Percentiles rank a stretch among this genome's conserved stretches.
Evolutionary conservation across 2,113 vertebrate species (phyloP).

Genomic region (Ailuropoda melanoleuca): DNA sequence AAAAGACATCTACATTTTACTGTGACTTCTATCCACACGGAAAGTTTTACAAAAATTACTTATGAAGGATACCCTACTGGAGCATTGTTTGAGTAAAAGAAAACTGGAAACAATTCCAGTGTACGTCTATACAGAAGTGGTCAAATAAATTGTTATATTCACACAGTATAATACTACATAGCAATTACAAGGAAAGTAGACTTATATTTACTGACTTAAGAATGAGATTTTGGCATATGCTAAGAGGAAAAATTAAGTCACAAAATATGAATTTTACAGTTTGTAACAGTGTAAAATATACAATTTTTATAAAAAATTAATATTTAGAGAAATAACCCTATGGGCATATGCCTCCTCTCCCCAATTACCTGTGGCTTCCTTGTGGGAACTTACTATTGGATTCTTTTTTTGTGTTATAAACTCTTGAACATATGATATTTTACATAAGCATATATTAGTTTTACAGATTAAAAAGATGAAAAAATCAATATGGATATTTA

Average conservation of each 20-base stretch:
- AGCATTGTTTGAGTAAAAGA: background rate
- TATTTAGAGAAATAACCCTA: slow-evolving; percentile 11
- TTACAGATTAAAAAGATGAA: background rate
- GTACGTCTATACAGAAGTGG: background rate
- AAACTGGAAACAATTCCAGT: background rate
- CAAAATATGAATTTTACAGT: background rate
- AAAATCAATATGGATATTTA: background rate
- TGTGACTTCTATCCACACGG: background rate
- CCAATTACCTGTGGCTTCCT: background rate
- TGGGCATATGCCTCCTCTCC: background rate
- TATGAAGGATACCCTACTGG: background rate
- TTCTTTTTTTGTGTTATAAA: background rate
- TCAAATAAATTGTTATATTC: background rate
- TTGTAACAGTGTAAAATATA: background rate
- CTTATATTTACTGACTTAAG: background rate
- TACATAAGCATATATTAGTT: background rate
- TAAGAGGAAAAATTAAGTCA: background rate
- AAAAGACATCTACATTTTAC: background rate
- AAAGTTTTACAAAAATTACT: background rate
- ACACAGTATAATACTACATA: background rate
- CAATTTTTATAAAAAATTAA: background rate
- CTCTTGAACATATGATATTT: background rate
- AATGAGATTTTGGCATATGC: background rate
- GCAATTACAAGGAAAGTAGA: background rate
- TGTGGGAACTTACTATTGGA: background rate